Evolutionary conservation across 2,113 vertebrate genomes (phyloP).

Genomic region (Cephalopholis sonnerati): DNA sequence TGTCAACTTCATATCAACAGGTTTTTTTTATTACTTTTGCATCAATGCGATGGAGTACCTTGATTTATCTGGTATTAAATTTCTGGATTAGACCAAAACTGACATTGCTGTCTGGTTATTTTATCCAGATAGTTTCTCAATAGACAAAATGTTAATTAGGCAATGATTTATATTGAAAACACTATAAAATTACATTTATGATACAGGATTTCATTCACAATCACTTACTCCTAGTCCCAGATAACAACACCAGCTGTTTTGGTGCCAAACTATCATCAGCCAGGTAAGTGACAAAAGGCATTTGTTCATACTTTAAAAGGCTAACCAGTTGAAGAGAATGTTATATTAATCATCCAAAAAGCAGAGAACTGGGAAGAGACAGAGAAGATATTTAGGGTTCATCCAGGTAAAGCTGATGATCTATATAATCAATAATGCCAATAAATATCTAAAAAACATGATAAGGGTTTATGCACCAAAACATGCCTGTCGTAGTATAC

Average conservation of each 20-base stretch:
- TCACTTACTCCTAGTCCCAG: no score
- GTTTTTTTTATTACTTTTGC: neutral
- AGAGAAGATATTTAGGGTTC: neutral
- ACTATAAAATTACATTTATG: no score
- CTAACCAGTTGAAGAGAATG: neutral
- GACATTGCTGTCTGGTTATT: neutral
- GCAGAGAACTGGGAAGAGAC: neutral
- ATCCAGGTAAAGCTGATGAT: neutral
- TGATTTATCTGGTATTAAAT: neutral
- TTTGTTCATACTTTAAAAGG: neutral
- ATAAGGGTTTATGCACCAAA: neutral
- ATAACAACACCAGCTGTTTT: neutral
- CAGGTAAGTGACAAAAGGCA: neutral
- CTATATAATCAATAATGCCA: neutral
- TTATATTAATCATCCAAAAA: neutral
- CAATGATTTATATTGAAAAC: no score
- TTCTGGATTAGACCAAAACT: neutral
- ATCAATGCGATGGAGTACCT: neutral
- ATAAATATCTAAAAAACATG: neutral
- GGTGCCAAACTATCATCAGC: neutral
- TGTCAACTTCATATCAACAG: neutral
- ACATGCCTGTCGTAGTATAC: no score
- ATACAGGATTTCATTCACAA: no score
- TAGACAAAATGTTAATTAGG: no score
- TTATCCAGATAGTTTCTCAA: neutral